phyloP scores from a whole-genome alignment of 2,888 invertebrate species.

The Anarsia innoxiella region DNA sequence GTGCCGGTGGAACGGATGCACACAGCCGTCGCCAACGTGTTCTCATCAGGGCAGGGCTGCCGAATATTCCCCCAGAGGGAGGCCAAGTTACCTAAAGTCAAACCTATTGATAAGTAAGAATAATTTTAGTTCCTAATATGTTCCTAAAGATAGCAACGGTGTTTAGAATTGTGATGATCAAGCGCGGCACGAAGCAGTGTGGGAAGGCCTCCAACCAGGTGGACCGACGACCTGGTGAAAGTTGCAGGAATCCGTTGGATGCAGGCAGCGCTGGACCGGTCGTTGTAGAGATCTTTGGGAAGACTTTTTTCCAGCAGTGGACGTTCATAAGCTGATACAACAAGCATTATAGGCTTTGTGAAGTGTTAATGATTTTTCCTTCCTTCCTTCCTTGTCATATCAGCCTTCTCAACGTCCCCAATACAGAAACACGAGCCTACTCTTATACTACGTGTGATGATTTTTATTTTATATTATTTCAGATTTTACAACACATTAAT shows the following conservation, averaged over 20 bases:
- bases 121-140: background rate
- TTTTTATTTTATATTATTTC: constrained; percentile 10
- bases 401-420: background rate
- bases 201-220: background rate
- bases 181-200: background rate
- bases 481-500: constrained; percentile 46
- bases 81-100: constrained; percentile 20
- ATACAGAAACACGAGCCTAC: no score
- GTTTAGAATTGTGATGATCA: background rate
- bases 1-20: constrained; percentile 63
- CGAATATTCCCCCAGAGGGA: constrained; percentile 37
- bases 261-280: no score
- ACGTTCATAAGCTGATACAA: background rate
- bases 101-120: constrained; percentile 31
- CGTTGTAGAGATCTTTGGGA: background rate
- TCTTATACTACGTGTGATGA: no score
- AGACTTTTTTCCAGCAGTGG: background rate
- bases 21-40: constrained; percentile 46
- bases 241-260: no score
- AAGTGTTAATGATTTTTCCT: background rate
- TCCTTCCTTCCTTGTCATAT: background rate
- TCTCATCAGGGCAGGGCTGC: constrained; percentile 32
- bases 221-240: no score
- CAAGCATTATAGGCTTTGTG: background rate
- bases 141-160: background rate